A percentile compares a stretch with the other conserved stretches of the same genome.
Evolutionary conservation across 2,797 vertebrate species (phyloP).

Genomic region (Gambusia yucatana): DNA sequence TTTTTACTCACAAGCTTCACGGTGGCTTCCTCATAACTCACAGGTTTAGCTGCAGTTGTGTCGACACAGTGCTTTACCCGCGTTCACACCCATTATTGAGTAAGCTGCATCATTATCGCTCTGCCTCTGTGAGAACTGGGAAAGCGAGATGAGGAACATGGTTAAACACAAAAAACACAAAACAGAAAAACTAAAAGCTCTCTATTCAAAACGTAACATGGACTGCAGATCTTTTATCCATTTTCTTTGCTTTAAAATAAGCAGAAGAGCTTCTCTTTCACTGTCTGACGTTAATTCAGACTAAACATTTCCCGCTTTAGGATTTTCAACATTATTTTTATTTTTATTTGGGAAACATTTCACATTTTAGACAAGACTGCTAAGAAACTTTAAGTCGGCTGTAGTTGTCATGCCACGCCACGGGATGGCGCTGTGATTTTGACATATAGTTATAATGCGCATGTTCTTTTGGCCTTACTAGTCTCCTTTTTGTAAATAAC

Average conservation of each 20-base stretch:
- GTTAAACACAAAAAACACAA: background rate
- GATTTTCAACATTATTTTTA: background rate
- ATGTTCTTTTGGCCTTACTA: too few relatives aligned
- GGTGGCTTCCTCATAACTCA: slow-evolving; percentile 16
- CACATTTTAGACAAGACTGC: too few relatives aligned
- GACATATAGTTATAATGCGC: too few relatives aligned
- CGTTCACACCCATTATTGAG: slow-evolving; percentile 71
- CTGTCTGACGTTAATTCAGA: background rate
- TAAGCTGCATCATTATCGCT: slow-evolving; percentile 73
- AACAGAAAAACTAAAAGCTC: background rate
- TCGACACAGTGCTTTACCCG: background rate
- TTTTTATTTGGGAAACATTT: background rate
- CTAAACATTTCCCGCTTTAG: background rate
- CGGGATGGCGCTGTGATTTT: too few relatives aligned
- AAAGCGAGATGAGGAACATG: slow-evolving; percentile 13
- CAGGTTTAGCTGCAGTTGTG: slow-evolving; percentile 38
- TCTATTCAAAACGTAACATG: background rate
- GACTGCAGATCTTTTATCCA: background rate
- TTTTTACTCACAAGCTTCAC: background rate
- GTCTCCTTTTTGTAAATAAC: too few relatives aligned
- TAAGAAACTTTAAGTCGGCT: too few relatives aligned
- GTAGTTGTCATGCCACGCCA: too few relatives aligned
- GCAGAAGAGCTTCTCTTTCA: background rate
- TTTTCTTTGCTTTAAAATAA: slow-evolving; percentile 12
- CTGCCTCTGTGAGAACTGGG: slow-evolving; percentile 55